Conservation (phyloP, 2,888 invertebrate genomes). For the Disparrhopalites patrizii region DNA sequence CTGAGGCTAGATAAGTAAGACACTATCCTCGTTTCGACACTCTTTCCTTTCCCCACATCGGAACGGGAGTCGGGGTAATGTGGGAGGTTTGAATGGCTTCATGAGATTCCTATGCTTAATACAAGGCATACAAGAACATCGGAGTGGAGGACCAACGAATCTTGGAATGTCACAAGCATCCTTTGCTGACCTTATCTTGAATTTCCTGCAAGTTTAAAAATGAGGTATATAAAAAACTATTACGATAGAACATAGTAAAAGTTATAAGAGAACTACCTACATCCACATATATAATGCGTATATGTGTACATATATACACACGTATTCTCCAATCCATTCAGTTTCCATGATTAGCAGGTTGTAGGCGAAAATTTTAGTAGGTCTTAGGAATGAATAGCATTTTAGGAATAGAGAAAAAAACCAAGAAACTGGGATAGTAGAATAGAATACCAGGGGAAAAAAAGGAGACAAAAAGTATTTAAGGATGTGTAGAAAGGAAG, state of each 20-base stretch:
- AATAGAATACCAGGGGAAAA: not conserved
- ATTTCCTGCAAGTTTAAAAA: slow-evolving; percentile 36
- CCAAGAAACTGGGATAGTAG: not conserved
- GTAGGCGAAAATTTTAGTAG: too few species aligned
- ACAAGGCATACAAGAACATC: slow-evolving; percentile 42
- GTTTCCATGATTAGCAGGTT: too few species aligned
- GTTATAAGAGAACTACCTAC: too few species aligned
- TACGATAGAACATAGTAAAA: too few species aligned
- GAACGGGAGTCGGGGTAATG: slow-evolving; percentile 40
- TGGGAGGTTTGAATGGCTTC: slow-evolving; percentile 36
- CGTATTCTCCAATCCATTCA: too few species aligned
- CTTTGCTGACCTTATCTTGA: slow-evolving; percentile 37
- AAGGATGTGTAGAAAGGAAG: not conserved
- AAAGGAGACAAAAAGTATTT: not conserved
- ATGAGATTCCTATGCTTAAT: slow-evolving; percentile 37
- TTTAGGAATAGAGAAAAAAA: not conserved
- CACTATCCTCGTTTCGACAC: too few species aligned
- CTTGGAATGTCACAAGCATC: slow-evolving; percentile 36
- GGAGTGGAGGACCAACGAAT: slow-evolving; percentile 41
- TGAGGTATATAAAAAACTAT: not conserved
- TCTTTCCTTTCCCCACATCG: slow-evolving; percentile 31
- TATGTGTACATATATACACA: too few species aligned
- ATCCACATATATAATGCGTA: too few species aligned
- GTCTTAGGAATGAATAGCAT: too few species aligned
- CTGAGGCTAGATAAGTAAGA: too few species aligned